These are phyloP conservation scores for Xenentodon cancila DNA, from an alignment of 2,797 vertebrate species.

Conservation along the genomic window DNA sequence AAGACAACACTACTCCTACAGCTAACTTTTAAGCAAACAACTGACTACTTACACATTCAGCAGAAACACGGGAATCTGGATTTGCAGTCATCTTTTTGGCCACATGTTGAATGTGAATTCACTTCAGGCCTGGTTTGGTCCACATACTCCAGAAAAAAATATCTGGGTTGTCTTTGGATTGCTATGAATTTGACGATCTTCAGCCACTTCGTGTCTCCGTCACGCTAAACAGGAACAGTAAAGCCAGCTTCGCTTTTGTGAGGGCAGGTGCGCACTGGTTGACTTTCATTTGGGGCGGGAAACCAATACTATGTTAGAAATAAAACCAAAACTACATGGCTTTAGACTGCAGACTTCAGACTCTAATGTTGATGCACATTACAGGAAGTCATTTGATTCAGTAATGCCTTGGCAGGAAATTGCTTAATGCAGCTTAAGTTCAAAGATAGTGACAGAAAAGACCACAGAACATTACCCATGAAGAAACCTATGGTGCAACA, in stretches of 20 bases:
- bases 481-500: not conserved
- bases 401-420: constrained; percentile 11
- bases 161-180: constrained; percentile 64
- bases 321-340: not conserved
- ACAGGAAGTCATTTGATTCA: constrained; percentile 8
- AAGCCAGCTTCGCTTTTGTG: constrained; percentile 38
- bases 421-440: constrained; percentile 71
- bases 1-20: constrained; percentile 39
- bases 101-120: constrained; percentile 70
- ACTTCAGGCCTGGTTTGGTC: constrained; percentile 70
- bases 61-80: constrained; percentile 75
- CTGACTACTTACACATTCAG: constrained; percentile 80
- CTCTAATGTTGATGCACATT: constrained; percentile 13
- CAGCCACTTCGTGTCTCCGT: constrained; percentile 53
- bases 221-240: constrained; percentile 58
- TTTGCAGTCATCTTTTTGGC: constrained; percentile 77
- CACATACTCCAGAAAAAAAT: constrained; percentile 68
- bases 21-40: constrained; percentile 71
- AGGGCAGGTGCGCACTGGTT: constrained; percentile 46
- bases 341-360: constrained; percentile 11
- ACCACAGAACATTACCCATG: not conserved
- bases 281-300: constrained; percentile 25
- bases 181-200: constrained; percentile 58
- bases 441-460: not conserved
- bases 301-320: constrained; percentile 23